Evolutionary conservation across 1,140 invertebrate genomes (phyloP).

Genomic region (Patella vulgata): DNA sequence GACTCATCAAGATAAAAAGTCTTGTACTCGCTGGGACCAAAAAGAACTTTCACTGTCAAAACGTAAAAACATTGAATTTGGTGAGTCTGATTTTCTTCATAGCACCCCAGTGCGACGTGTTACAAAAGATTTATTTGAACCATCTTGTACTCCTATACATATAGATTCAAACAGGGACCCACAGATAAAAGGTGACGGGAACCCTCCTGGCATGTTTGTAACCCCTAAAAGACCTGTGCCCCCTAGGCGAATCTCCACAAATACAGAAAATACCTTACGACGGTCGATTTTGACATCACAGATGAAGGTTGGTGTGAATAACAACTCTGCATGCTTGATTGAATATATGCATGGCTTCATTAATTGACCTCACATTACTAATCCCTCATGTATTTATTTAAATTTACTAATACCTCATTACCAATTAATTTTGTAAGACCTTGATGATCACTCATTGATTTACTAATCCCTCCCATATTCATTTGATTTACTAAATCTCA

Average conservation of each 20-base stretch:
- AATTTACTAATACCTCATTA: too few relatives aligned
- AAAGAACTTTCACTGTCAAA: slow-evolving; percentile 7
- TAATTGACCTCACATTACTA: too few relatives aligned
- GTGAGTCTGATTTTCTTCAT: slow-evolving; percentile 16
- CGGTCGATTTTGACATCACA: slow-evolving; percentile 31
- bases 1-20: not conserved
- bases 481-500: too few relatives aligned
- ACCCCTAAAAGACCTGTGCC: slow-evolving; percentile 36
- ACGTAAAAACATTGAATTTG: not conserved
- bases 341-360: too few relatives aligned
- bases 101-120: slow-evolving; percentile 40
- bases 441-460: too few relatives aligned
- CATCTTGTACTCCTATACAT: slow-evolving; percentile 40
- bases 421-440: too few relatives aligned
- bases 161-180: not conserved
- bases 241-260: slow-evolving; percentile 38
- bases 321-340: too few relatives aligned
- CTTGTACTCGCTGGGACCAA: slow-evolving; percentile 14
- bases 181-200: slow-evolving; percentile 15
- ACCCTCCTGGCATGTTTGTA: slow-evolving; percentile 33
- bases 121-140: slow-evolving; percentile 32
- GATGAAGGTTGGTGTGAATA: slow-evolving; percentile 44
- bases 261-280: slow-evolving; percentile 36
- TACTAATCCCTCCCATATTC: too few relatives aligned
- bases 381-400: too few relatives aligned